Conservation (phyloP, 2,888 invertebrate species). For the Leucania comma region DNA sequence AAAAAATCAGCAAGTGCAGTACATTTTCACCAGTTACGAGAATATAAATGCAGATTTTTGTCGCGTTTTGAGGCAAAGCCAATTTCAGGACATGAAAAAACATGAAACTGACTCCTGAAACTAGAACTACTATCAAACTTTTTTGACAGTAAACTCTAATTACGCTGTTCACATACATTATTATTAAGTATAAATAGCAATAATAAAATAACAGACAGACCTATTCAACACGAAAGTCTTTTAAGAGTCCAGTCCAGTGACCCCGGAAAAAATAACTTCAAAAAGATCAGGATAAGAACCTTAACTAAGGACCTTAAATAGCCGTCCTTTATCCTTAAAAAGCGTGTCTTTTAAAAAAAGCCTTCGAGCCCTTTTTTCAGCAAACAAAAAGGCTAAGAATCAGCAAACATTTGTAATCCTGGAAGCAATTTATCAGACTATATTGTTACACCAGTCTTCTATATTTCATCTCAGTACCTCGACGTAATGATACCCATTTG, state of each 20-base stretch:
- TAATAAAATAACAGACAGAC: neutral
- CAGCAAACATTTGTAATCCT: slow-evolving; percentile 72
- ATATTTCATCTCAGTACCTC: slow-evolving; percentile 70
- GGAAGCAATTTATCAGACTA: slow-evolving; percentile 70
- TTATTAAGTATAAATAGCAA: neutral
- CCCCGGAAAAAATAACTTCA: slow-evolving; percentile 35
- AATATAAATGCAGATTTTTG: too few species aligned
- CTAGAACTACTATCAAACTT: too few species aligned
- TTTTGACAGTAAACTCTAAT: too few species aligned
- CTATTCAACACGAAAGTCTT: slow-evolving; percentile 3
- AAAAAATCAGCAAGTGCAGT: too few species aligned
- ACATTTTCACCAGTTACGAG: too few species aligned
- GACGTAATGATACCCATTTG: slow-evolving; percentile 70
- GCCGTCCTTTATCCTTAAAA: slow-evolving; percentile 49
- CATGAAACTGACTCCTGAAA: too few species aligned
- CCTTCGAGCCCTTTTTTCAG: slow-evolving; percentile 56
- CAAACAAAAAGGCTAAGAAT: slow-evolving; percentile 69
- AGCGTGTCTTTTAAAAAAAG: slow-evolving; percentile 55
- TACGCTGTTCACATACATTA: neutral
- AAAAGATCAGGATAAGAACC: slow-evolving; percentile 48
- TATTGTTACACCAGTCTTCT: slow-evolving; percentile 70
- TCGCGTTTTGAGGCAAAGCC: too few species aligned
- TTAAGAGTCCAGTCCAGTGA: neutral
- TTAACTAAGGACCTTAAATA: slow-evolving; percentile 53
- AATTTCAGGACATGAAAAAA: too few species aligned